Conservation (phyloP, 2,113 vertebrate species). For the Ancistrus triradiatus region DNA sequence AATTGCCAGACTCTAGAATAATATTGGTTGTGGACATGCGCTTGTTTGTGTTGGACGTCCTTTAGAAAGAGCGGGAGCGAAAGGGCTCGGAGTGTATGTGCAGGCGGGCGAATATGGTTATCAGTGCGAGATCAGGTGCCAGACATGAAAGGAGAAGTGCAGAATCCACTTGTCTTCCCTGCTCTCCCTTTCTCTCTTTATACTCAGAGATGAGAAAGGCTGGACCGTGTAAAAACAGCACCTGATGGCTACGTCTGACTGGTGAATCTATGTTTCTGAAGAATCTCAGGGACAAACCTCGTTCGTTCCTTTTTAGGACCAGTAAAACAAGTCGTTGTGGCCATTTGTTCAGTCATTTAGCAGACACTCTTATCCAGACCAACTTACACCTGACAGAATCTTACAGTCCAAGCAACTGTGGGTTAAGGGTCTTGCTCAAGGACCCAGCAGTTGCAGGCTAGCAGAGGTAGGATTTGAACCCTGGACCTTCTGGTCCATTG, state of each 20-base stretch:
- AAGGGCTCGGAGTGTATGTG: not conserved
- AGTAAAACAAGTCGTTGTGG: slow-evolving; percentile 47
- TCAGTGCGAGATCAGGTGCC: slow-evolving; percentile 33
- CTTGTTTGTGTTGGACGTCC: slow-evolving; percentile 28
- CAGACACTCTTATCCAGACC: too few relatives aligned
- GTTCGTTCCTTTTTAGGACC: slow-evolving; percentile 48
- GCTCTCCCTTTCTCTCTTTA: not conserved
- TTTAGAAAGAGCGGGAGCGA: too few relatives aligned
- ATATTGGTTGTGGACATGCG: slow-evolving; percentile 5
- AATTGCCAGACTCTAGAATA: slow-evolving; percentile 21
- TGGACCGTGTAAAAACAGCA: slow-evolving; percentile 36
- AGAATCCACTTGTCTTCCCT: slow-evolving; percentile 18
- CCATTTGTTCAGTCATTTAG: slow-evolving; percentile 14
- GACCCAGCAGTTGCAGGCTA: too few relatives aligned
- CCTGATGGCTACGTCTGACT: slow-evolving; percentile 43
- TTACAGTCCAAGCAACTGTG: too few relatives aligned
- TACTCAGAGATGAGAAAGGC: slow-evolving; percentile 9
- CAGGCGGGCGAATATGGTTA: slow-evolving; percentile 13
- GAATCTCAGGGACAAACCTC: slow-evolving; percentile 45
- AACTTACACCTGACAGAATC: too few relatives aligned
- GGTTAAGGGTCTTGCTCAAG: too few relatives aligned
- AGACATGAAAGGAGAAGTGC: slow-evolving; percentile 37
- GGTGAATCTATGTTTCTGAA: slow-evolving; percentile 39
- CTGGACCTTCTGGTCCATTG: too few relatives aligned
- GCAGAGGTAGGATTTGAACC: too few relatives aligned